These are phyloP conservation scores for Melanaphis sacchari DNA, from an alignment of 1,140 invertebrate species.

Conservation along the genomic window DNA sequence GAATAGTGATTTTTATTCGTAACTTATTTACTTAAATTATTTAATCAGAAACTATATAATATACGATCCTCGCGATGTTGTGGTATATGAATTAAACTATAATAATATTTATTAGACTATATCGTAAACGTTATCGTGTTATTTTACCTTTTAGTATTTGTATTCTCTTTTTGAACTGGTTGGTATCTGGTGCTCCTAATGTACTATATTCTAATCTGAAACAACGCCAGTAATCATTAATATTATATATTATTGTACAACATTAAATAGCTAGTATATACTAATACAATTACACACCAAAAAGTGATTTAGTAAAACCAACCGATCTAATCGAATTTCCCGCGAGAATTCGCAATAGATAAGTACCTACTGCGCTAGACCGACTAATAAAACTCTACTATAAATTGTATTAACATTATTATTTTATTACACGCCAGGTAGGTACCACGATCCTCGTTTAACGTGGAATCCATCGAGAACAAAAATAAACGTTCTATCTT, in stretches of 20 bases:
- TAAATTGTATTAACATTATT: background rate
- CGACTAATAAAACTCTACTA: background rate
- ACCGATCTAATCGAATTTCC: conserved; percentile 6
- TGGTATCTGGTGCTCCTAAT: background rate
- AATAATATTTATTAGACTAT: too few relatives aligned
- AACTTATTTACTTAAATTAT: background rate
- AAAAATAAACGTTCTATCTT: conserved; percentile 1
- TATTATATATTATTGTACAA: background rate
- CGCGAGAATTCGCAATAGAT: background rate
- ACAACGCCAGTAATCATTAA: background rate
- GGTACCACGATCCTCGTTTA: background rate
- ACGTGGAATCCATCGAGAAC: background rate
- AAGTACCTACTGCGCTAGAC: background rate
- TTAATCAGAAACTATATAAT: background rate
- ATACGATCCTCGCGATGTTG: background rate
- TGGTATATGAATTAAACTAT: background rate
- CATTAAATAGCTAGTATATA: background rate
- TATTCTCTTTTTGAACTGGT: conserved; percentile 23
- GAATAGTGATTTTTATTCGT: background rate
- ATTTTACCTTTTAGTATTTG: conserved; percentile 41
- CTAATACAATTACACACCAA: background rate
- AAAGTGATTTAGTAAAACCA: background rate
- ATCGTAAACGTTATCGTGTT: background rate
- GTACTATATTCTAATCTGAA: conserved; percentile 51
- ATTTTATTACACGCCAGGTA: background rate